Evolutionary conservation across 2,888 invertebrate genomes (phyloP).

Genomic region (Drosophila limbata): DNA sequence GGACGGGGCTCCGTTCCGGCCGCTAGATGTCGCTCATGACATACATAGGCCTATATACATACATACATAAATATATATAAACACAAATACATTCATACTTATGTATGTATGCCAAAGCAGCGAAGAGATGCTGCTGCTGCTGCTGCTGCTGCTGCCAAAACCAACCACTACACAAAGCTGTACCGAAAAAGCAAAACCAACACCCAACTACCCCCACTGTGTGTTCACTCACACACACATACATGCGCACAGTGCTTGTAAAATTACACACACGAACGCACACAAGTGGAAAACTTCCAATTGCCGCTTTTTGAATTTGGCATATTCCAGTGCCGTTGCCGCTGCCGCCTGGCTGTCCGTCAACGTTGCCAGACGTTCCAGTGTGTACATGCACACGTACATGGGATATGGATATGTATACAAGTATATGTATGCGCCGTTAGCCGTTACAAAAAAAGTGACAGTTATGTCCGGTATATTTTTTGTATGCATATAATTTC

Average conservation of each 20-base stretch:
- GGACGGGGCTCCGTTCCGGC: slow-evolving; percentile 34
- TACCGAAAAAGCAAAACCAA: slow-evolving; percentile 71
- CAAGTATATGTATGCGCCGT: slow-evolving; percentile 42
- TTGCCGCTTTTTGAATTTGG: slow-evolving; percentile 76
- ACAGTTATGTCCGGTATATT: slow-evolving; percentile 71
- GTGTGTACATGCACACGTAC: slow-evolving; percentile 49
- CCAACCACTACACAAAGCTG: slow-evolving; percentile 71
- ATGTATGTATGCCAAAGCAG: slow-evolving; percentile 60
- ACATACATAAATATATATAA: slow-evolving; percentile 27
- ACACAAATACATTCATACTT: slow-evolving; percentile 19
- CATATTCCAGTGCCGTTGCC: slow-evolving; percentile 64
- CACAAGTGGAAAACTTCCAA: slow-evolving; percentile 61
- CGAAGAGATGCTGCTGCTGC: slow-evolving; percentile 38
- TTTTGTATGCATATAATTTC: slow-evolving; percentile 59
- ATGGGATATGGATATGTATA: slow-evolving; percentile 8
- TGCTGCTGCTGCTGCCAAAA: slow-evolving; percentile 27
- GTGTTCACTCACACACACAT: slow-evolving; percentile 21
- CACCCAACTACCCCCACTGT: slow-evolving; percentile 74
- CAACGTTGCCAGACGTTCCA: slow-evolving; percentile 48
- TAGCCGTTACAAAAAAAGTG: slow-evolving; percentile 68
- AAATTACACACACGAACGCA: slow-evolving; percentile 61
- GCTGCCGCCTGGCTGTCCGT: slow-evolving; percentile 22
- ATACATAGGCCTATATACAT: slow-evolving; percentile 63
- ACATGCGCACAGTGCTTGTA: slow-evolving; percentile 35
- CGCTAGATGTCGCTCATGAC: slow-evolving; percentile 77